Conservation (phyloP, 2,888 invertebrate species). For the Lumbricus terrestris region DNA sequence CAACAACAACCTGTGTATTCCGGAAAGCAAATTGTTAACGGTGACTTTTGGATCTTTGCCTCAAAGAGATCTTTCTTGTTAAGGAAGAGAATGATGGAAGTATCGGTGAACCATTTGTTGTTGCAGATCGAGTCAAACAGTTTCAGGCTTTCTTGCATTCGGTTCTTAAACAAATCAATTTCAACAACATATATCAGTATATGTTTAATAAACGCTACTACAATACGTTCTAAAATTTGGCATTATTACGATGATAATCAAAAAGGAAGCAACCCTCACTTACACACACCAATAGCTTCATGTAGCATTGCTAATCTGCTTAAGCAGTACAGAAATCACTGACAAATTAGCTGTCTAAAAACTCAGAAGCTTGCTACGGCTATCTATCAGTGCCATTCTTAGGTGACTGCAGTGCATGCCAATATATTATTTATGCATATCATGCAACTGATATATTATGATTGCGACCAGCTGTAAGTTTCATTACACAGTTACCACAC, state of each 20-base stretch:
- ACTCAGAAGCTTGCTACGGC: no score
- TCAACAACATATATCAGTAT: not conserved
- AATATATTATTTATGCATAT: no score
- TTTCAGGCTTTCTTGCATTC: slow-evolving; percentile 89
- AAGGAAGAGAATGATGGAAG: slow-evolving; percentile 83
- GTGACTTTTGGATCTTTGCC: slow-evolving; percentile 79
- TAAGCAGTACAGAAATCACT: no score
- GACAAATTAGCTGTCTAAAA: no score
- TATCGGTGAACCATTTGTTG: slow-evolving; percentile 88
- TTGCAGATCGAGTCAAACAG: slow-evolving; percentile 90
- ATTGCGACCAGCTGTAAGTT: not conserved
- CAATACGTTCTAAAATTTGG: no score
- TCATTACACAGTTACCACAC: not conserved
- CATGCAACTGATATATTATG: not conserved
- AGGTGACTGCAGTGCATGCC: no score
- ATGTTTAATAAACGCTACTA: not conserved
- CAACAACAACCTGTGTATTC: slow-evolving; percentile 88
- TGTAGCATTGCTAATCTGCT: no score
- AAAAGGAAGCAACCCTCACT: not conserved
- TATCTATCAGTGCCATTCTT: no score
- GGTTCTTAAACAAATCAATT: slow-evolving; percentile 65
- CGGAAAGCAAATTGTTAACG: slow-evolving; percentile 83
- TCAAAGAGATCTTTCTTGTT: slow-evolving; percentile 90
- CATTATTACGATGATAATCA: not conserved
- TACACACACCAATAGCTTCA: no score